phyloP scores from a whole-genome alignment of 2,888 invertebrate genomes.

The Rotaria magnacalcarata region DNA sequence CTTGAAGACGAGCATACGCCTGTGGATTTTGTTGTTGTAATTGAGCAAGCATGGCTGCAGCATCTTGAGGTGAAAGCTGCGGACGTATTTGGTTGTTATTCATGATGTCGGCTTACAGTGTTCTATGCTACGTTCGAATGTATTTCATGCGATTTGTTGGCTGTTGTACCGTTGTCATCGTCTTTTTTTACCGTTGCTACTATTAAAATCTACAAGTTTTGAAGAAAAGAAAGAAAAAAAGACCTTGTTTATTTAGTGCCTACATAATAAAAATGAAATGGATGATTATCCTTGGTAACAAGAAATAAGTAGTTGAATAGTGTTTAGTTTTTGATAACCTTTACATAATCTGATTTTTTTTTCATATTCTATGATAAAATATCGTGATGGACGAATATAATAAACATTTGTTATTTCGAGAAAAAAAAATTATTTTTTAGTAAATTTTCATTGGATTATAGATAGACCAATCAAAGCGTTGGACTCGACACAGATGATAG shows the following conservation, averaged over 20 bases:
- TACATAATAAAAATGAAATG: neutral
- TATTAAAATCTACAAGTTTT: neutral
- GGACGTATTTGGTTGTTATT: neutral
- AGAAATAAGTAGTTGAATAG: neutral
- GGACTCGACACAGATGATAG: neutral
- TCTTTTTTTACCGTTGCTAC: neutral
- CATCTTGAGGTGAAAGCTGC: neutral
- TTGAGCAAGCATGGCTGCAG: neutral
- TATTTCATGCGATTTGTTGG: neutral
- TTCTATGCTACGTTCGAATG: neutral
- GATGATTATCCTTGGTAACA: neutral
- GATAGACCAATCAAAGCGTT: neutral
- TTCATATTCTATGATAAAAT: neutral
- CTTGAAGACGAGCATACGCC: neutral
- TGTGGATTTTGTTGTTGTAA: neutral
- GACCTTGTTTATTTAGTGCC: neutral
- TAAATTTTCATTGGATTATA: neutral
- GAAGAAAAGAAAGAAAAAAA: neutral
- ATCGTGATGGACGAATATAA: neutral
- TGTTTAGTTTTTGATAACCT: neutral
- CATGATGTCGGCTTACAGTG: neutral
- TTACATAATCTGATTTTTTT: neutral
- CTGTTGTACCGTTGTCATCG: neutral
- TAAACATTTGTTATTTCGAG: neutral
- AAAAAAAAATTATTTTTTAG: neutral